Evolutionary conservation across 2,888 invertebrate genomes (phyloP), one percentile per base, ranked within the genome.

Genomic region (Acrocyrtus sp.): DNA sequence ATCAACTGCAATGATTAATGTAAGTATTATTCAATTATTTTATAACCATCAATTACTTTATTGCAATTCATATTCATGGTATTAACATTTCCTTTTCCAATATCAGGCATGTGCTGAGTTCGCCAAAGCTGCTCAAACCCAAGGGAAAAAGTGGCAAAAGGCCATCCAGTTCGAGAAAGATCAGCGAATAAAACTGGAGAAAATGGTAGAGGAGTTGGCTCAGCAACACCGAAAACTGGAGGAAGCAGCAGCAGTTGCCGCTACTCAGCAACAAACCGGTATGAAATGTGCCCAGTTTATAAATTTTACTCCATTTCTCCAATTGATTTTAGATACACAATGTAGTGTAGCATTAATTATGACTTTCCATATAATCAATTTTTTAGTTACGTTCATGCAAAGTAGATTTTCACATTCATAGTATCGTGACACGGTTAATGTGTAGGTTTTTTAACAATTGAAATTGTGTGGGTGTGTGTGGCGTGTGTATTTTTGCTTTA

Each of bases 161-260:
- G 90, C 95, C 84, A 86, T 98, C 76, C 94, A 96, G 81, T 94
- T 96, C 85, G 98, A 99, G 84, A 91, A 97, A 22, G 96, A 98
- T 80, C 96, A 98, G 85, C 90, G 96, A 82, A 89, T 92, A 84
- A 89, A 95, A 53, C 87, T 97, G 76, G 96, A 97, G 83, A 97
- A 97, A 83, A 95, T 99, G 87, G 95, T 99, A 17, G 98, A 99
- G 84, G 96, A 97, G 82, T 88, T 99, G 75, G 99, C 99, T 15
- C 90, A 95, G 80, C 99, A 99, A 84, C 98, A 98, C 85, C 96
- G 96, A 67, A 93, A 92, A 82, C 87, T 99, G 78, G 99, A 99
- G 86, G 93, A 95, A 85, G 96, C 95, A 1, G 95, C 81, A 21
- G 78, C 78, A 15, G 74, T 73, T 17, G 77, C 79, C 12, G 62